Conservation (phyloP, 2,888 invertebrate genomes). For the Eilema griseolum region DNA sequence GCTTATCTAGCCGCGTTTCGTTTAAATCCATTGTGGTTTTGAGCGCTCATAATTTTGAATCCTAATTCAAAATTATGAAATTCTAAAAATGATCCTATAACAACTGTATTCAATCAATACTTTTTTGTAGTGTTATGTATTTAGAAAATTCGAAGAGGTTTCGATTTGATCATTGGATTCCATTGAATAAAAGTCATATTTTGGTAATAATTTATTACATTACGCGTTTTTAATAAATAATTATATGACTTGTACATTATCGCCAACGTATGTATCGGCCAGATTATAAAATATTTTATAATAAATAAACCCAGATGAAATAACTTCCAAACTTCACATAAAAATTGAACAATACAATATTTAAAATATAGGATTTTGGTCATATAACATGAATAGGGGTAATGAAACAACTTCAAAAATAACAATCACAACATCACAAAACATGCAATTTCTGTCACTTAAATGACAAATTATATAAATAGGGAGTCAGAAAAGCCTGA, state of each 20-base stretch:
- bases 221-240: slow-evolving; percentile 44
- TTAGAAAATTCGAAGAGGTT: too few relatives aligned
- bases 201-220: slow-evolving; percentile 46
- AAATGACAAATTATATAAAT: slow-evolving; percentile 15
- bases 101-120: too few relatives aligned
- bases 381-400: slow-evolving; percentile 37
- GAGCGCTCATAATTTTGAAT: too few relatives aligned
- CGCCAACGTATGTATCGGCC: slow-evolving; percentile 22
- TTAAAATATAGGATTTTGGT: slow-evolving; percentile 33
- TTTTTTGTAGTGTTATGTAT: too few relatives aligned
- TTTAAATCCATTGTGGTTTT: too few relatives aligned
- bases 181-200: slow-evolving; percentile 1
- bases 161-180: neutral
- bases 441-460: slow-evolving; percentile 15
- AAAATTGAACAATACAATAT: slow-evolving; percentile 32
- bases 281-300: slow-evolving; percentile 39
- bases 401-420: slow-evolving; percentile 39
- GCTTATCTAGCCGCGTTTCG: too few relatives aligned
- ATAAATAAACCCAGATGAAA: slow-evolving; percentile 41
- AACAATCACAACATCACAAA: slow-evolving; percentile 34
- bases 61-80: too few relatives aligned
- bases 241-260: slow-evolving; percentile 33
- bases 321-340: slow-evolving; percentile 33
- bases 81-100: too few relatives aligned
- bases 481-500: neutral